A percentile compares a stretch with the other conserved stretches of the same genome.
Conservation (phyloP, 2,888 invertebrate genomes). For the Dyspetes luteomarginatus region DNA sequence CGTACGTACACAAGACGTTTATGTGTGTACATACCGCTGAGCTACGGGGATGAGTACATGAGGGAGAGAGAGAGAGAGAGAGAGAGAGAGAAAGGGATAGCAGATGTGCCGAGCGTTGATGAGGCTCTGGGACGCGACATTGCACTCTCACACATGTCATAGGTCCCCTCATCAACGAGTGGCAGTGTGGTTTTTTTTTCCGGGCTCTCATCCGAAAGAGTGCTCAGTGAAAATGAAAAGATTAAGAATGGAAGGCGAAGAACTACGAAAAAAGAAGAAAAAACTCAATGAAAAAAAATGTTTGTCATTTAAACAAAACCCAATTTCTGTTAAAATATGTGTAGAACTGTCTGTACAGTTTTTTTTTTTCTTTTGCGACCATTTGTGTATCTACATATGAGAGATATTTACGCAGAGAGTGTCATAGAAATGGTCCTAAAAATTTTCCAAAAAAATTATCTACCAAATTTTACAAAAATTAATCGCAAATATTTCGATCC, state of each 20-base stretch:
- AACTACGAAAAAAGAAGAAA: neutral
- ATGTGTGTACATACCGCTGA: conserved; percentile 44
- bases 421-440: too few species aligned
- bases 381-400: too few species aligned
- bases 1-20: conserved; percentile 55
- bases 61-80: conserved; percentile 1
- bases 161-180: conserved; percentile 36
- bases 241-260: neutral
- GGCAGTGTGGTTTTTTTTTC: conserved; percentile 25
- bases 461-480: neutral
- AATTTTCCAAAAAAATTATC: neutral
- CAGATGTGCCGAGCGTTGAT: too few species aligned
- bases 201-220: conserved; percentile 45
- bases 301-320: neutral
- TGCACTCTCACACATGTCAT: conserved; percentile 37
- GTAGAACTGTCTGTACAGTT: too few species aligned
- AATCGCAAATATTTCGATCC: too few species aligned
- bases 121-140: too few species aligned
- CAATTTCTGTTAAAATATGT: neutral
- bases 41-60: conserved; percentile 11
- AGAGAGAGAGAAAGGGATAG: conserved; percentile 22
- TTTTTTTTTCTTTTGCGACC: too few species aligned
- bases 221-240: conserved; percentile 19
- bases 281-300: neutral
- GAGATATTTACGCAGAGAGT: too few species aligned